These are phyloP conservation scores for Pithys albifrons DNA, from an alignment of 2,113 vertebrate species.

Conservation along the genomic window DNA sequence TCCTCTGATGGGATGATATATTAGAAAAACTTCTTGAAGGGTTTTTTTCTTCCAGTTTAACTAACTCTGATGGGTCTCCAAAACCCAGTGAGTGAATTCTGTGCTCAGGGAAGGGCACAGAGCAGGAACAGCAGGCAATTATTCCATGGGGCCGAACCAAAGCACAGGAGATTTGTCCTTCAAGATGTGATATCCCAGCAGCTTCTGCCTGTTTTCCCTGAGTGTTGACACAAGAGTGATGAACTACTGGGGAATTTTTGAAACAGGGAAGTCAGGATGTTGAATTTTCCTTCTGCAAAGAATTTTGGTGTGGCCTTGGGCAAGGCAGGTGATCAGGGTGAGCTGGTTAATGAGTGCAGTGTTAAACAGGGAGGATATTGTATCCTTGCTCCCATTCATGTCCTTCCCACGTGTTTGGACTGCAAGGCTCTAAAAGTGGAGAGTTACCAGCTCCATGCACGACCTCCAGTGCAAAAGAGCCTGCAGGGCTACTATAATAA, in stretches of 20 bases:
- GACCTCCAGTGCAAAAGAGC: background rate
- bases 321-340: rapidly evolving
- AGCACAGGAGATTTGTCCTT: background rate
- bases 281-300: background rate
- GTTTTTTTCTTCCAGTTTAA: background rate
- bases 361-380: background rate
- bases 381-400: background rate
- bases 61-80: background rate
- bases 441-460: background rate
- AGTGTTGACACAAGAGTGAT: background rate
- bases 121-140: background rate
- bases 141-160: background rate
- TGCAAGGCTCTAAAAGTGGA: background rate
- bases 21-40: background rate
- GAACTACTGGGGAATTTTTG: background rate
- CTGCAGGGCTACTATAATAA: background rate
- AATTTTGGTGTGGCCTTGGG: background rate
- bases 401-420: background rate
- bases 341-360: background rate
- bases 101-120: background rate
- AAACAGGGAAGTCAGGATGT: background rate
- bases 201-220: background rate
- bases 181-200: background rate
- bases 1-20: background rate
- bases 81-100: background rate